Conservation (phyloP, 2,888 invertebrate genomes). For the Orthonevra nobilis region DNA sequence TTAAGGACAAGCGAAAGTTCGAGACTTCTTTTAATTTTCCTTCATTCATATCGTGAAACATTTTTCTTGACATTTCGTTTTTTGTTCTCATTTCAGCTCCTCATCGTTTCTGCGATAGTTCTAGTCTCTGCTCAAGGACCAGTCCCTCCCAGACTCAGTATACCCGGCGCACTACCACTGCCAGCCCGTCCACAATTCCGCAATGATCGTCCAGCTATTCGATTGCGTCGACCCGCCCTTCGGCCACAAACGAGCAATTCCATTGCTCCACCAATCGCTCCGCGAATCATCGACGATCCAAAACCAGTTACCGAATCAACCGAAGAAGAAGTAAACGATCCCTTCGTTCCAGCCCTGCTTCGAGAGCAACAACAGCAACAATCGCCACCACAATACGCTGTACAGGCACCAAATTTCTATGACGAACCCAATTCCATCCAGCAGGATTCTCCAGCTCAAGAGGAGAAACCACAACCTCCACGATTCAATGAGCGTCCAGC, state of each 20-base stretch:
- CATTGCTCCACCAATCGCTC: constrained; percentile 80
- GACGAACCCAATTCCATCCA: constrained; percentile 76
- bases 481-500: constrained; percentile 77
- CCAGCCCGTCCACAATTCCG: constrained; percentile 75
- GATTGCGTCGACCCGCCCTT: constrained; percentile 80
- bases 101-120: constrained; percentile 48
- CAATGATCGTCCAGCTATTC: constrained; percentile 74
- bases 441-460: constrained; percentile 80
- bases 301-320: constrained; percentile 86
- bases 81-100: constrained; percentile 67
- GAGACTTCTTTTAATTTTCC: too few relatives aligned
- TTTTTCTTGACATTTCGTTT: too few relatives aligned
- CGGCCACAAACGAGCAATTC: constrained; percentile 80
- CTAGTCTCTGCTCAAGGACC: constrained; percentile 81
- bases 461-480: constrained; percentile 73
- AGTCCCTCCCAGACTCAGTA: constrained; percentile 84
- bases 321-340: constrained; percentile 83
- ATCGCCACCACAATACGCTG: constrained; percentile 75
- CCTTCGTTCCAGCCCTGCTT: constrained; percentile 81
- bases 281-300: constrained; percentile 78
- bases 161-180: constrained; percentile 84
- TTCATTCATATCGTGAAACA: too few relatives aligned
- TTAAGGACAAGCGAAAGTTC: too few relatives aligned
- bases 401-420: constrained; percentile 74
- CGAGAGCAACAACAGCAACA: constrained; percentile 78